These are phyloP conservation scores for Holacanthella duospinosa DNA, from an alignment of 2,888 invertebrate genomes.

Conservation along the genomic window DNA sequence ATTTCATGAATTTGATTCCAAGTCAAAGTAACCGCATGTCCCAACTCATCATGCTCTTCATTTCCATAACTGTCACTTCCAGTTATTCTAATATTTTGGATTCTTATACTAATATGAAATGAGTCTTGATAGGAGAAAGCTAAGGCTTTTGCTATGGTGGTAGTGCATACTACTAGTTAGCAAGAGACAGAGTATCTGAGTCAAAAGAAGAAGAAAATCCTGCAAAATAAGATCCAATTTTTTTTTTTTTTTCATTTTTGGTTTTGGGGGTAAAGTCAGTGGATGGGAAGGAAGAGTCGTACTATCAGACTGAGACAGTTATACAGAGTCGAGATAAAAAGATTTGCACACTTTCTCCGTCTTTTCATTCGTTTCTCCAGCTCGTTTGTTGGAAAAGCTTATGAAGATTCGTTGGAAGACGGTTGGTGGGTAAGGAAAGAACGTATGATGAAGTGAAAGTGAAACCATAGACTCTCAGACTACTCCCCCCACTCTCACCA, in stretches of 20 bases:
- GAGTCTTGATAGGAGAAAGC: too few relatives aligned
- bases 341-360: constrained; percentile 2
- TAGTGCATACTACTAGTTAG: too few relatives aligned
- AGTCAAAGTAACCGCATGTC: too few relatives aligned
- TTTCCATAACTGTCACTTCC: constrained; percentile 3
- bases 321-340: neutral
- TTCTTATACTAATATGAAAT: neutral
- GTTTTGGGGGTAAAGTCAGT: neutral
- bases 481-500: too few relatives aligned
- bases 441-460: constrained; percentile 4
- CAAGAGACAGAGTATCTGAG: too few relatives aligned
- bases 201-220: neutral
- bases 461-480: constrained; percentile 1
- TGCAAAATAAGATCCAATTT: constrained; percentile 3
- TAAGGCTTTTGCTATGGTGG: neutral
- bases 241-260: neutral
- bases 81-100: neutral
- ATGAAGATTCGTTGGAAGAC: too few relatives aligned
- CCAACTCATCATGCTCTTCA: neutral
- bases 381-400: neutral
- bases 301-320: neutral
- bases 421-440: neutral
- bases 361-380: neutral
- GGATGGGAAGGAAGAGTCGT: neutral
- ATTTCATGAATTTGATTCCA: too few relatives aligned